Evolutionary conservation across 2,888 invertebrate genomes (phyloP), one percentile per base, ranked within the genome.

Genomic region (Serrognathus titanus): DNA sequence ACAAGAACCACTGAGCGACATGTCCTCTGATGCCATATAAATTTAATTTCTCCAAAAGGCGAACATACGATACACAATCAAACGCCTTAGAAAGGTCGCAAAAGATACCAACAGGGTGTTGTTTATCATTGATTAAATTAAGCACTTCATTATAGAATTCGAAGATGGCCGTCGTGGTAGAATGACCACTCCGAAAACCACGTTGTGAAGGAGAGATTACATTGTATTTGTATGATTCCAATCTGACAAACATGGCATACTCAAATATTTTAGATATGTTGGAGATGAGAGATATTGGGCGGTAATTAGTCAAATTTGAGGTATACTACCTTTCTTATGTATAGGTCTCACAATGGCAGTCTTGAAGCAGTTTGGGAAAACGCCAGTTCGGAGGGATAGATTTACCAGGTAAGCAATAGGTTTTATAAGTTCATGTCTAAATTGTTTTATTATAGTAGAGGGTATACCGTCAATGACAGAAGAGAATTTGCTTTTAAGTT

Each of bases 61-160:
- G 20, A 48, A 24, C 35, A 48, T 48, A 35, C 24, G 16, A 10
- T 20, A 48, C 48, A 48, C 48, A 35, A n/a, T 48, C 48, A 48
- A 48, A 48, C 12, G 20, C 48, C 48, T 24, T 48, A 9, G 24
- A 20, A 20, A 47, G 11, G 24, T 24, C 31, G 11, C 48, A 48
- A 8, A 20, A n/a, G n/a, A n/a, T n/a, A n/a, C n/a, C n/a, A n/a
- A 24, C 48, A 2, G 48, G 48, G 12, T 12, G 12, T 9, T 10
- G 8, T 24, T 35, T 48, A 10, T 48, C 12, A 12, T 48, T 31
- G 4, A 48, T 20, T n/a, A 31, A 12, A 9, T 48, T 8, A 20
- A 48, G 10, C 4, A 48, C n/a, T 35, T 24, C 31, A 48, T 48
- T 48, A 48, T 48, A 48, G 7, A 31, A n/a, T 8, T 24, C 31